Evolutionary conservation across 2,797 vertebrate species (phyloP).

Genomic region (Xiphorhynchus erythropygius): DNA sequence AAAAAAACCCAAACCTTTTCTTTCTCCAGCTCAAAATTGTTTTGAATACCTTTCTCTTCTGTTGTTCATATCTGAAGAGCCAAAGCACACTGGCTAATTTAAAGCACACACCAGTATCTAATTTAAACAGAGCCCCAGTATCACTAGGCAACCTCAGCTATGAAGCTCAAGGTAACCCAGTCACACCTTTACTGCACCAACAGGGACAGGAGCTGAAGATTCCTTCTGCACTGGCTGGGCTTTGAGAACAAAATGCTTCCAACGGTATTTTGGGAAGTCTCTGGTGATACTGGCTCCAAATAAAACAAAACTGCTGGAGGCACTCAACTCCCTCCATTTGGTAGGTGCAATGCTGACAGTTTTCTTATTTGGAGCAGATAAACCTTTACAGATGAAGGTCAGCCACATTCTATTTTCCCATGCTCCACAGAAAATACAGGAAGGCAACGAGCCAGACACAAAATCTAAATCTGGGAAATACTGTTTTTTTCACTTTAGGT

Average conservation of each 20-base stretch:
- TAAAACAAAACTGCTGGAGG: neutral
- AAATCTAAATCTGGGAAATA: neutral
- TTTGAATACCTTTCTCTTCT: neutral
- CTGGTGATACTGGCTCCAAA: neutral
- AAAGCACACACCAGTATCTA: neutral
- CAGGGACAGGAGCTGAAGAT: neutral
- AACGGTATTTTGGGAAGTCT: neutral
- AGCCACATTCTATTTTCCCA: neutral
- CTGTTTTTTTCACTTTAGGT: neutral
- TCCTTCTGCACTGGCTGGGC: neutral
- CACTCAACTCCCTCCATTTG: neutral
- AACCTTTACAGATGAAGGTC: neutral
- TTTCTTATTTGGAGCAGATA: neutral
- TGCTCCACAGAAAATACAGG: neutral
- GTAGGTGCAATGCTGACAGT: neutral
- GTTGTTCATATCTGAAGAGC: neutral
- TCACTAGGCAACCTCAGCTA: neutral
- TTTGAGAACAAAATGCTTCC: neutral
- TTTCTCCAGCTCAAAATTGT: neutral
- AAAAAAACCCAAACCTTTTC: rapidly evolving
- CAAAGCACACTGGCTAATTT: neutral
- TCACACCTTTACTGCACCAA: neutral
- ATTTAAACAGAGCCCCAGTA: neutral
- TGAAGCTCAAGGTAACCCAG: neutral
- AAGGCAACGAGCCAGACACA: neutral